Evolutionary conservation across 2,797 vertebrate genomes (phyloP).

Genomic region (Sylvilagus floridanus): DNA sequence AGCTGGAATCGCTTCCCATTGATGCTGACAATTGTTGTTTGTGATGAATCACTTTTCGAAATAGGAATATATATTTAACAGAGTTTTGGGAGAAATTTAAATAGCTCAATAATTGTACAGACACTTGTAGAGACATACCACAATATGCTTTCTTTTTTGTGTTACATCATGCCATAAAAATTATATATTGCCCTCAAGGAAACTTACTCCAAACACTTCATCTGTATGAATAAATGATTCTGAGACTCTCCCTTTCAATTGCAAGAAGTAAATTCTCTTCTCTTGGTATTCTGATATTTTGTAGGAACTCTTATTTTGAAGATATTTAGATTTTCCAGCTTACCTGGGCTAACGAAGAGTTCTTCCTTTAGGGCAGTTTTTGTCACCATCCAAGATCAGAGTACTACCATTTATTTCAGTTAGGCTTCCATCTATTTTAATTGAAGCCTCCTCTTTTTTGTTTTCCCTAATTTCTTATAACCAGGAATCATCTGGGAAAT

Average conservation of each 20-base stretch:
- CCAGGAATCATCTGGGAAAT: not conserved
- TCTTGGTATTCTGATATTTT: constrained; percentile 17
- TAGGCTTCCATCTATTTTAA: not conserved
- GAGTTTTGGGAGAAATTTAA: not conserved
- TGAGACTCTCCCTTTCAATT: not conserved
- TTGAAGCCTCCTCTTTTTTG: not conserved
- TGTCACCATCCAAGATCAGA: not conserved
- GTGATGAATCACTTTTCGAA: not conserved
- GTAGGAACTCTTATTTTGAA: not conserved
- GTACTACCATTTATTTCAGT: not conserved
- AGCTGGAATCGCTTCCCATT: not conserved
- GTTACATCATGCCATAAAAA: not conserved
- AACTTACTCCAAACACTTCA: not conserved
- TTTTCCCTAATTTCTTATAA: not conserved
- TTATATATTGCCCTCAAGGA: not conserved
- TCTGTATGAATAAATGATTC: not conserved
- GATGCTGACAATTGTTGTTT: not conserved
- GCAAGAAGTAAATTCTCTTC: not conserved
- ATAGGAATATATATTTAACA: not conserved
- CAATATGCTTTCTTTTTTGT: not conserved
- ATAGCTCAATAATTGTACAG: not conserved
- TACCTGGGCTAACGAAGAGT: not conserved
- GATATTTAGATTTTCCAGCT: not conserved
- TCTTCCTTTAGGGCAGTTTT: not conserved
- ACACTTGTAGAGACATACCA: not conserved